Evolutionary conservation across 2,888 invertebrate genomes (phyloP), one percentile per base, ranked within the genome.

Genomic region (Choreutis nemorana): DNA sequence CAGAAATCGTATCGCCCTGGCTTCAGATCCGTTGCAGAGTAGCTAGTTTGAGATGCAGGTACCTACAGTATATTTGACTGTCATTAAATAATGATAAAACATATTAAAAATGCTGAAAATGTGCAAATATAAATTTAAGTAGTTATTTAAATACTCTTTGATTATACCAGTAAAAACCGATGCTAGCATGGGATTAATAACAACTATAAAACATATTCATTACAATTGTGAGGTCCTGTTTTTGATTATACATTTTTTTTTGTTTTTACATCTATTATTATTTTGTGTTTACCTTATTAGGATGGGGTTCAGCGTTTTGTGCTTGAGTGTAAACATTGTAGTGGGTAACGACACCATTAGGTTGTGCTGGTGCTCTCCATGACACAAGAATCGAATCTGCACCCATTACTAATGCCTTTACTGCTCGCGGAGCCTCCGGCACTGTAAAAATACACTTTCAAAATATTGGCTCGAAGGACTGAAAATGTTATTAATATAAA

Each of bases 321-420:
- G 87, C 85, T 56, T 88, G 88, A 6, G 89, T 89, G 75, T 95
- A 96, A 11, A 97, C 90, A 13, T 91, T 94, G 73, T 97, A 97
- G 60, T 95, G 94, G 27, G 89, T 91, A 36, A 97, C 89, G 30
- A 94, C 86, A 20, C 97, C 97, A 56, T 97, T 97, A 28, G 94
- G 94, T 50, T 91, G 90, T 56, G 88, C 86, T 41, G 97, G 97
- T 41, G 93, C 90, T 50, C 91, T 87, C 97, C 97, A 97, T 30
- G 94, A 92, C 1, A 96, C 91, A 13, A 97, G 82, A 55, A 97
- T 94, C 3, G 94, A 91, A 56, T 92, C 94, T 12, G 86, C 84
- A 30, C 94, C 94, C 89, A 94, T 94, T 7, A 95, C 93, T 22
- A 95, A 73, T 9, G 96, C 94, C 68, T 97, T 97, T 3, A 97